Evolutionary conservation across 2,113 vertebrate genomes (phyloP).

Genomic region (Chaetodon auriga): DNA sequence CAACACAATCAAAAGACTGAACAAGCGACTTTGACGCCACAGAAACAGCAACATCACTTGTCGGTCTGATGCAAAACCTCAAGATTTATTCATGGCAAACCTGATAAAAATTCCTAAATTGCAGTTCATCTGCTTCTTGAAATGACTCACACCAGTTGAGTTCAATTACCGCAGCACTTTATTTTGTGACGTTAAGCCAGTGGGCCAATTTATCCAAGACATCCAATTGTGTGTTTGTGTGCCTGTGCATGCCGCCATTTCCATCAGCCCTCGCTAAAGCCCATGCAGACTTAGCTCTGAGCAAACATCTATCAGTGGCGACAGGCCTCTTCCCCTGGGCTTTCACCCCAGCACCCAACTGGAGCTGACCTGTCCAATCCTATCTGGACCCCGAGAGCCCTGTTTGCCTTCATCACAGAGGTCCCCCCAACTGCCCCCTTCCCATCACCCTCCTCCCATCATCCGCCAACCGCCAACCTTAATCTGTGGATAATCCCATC

Average conservation of each 20-base stretch:
- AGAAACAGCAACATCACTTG: not conserved
- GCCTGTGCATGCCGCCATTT: slow-evolving; percentile 23
- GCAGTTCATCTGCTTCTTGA: not conserved
- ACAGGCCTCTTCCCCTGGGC: slow-evolving; percentile 61
- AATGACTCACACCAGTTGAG: not conserved
- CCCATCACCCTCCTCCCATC: not conserved
- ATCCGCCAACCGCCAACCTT: slow-evolving; percentile 43
- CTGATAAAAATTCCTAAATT: not conserved
- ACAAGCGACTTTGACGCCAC: not conserved
- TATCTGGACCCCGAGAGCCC: slow-evolving; percentile 55
- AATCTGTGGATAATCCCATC: slow-evolving; percentile 66
- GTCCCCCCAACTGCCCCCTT: slow-evolving; percentile 9
- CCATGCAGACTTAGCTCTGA: slow-evolving; percentile 51
- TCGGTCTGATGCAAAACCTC: not conserved
- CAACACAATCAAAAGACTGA: slow-evolving; percentile 13
- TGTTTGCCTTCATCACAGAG: slow-evolving; percentile 53
- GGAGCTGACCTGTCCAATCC: slow-evolving; percentile 66
- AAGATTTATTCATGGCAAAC: slow-evolving; percentile 5
- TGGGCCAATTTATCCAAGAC: slow-evolving; percentile 20
- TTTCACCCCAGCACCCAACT: slow-evolving; percentile 49
- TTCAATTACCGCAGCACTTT: not conserved
- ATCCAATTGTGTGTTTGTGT: slow-evolving; percentile 23
- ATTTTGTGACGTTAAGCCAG: not conserved
- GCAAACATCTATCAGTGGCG: slow-evolving; percentile 71
- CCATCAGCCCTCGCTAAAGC: slow-evolving; percentile 64